phyloP scores from a whole-genome alignment of 2,797 vertebrate genomes.

The Lutjanus argentimaculatus region DNA sequence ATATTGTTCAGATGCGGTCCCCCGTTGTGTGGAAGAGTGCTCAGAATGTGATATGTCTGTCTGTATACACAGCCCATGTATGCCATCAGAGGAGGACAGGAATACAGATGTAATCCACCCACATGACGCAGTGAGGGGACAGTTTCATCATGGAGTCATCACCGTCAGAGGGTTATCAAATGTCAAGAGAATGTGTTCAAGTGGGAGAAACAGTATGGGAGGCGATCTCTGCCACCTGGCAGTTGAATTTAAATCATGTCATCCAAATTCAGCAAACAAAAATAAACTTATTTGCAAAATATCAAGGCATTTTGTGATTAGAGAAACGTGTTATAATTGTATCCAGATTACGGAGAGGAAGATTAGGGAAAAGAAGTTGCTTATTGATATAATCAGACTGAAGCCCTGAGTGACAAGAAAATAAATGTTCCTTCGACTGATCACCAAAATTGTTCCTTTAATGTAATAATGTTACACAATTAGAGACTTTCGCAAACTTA shows the following conservation, averaged over 20 bases:
- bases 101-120: constrained; percentile 58
- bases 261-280: not conserved
- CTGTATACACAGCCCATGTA: constrained; percentile 28
- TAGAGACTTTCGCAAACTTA: not conserved
- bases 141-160: constrained; percentile 20
- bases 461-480: not conserved
- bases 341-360: too few species aligned
- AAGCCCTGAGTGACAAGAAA: not conserved
- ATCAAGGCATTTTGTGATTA: not conserved
- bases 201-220: not conserved
- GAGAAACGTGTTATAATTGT: not conserved
- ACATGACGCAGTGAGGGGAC: constrained; percentile 26
- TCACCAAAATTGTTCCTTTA: not conserved
- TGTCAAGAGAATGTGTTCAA: constrained; percentile 18
- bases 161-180: constrained; percentile 19
- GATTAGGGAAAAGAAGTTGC: not conserved
- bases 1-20: constrained; percentile 47
- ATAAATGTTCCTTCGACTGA: not conserved
- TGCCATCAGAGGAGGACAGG: constrained; percentile 27
- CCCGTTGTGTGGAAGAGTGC: constrained; percentile 41
- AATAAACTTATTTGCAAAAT: not conserved
- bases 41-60: constrained; percentile 40
- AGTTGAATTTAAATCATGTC: not conserved
- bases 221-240: not conserved
- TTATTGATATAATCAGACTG: not conserved